Conservation (phyloP, 2,113 vertebrate species). For the human (Homo sapiens) region GRCh38 chr7:93608501-93609000, state of each 20-base stretch:
- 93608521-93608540: background rate
- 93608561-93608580: background rate
- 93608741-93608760: background rate
- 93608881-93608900: background rate
- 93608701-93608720: conserved; percentile 9
- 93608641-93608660: background rate
- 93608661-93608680: background rate
- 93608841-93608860: background rate
- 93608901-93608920: background rate
- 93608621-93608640: background rate
- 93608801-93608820: background rate
- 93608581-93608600: background rate
- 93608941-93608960: background rate
- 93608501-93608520: background rate
- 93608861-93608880: background rate
- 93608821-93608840: background rate
- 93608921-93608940: background rate
- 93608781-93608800: background rate
- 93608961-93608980: background rate
- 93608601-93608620: background rate
- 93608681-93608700: background rate
- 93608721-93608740: background rate
- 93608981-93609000: background rate
- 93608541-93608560: background rate
- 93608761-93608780: background rate